Base-by-base conservation (phyloP, 2,113 vertebrate genomes). In the Mirza zaza region DNA sequence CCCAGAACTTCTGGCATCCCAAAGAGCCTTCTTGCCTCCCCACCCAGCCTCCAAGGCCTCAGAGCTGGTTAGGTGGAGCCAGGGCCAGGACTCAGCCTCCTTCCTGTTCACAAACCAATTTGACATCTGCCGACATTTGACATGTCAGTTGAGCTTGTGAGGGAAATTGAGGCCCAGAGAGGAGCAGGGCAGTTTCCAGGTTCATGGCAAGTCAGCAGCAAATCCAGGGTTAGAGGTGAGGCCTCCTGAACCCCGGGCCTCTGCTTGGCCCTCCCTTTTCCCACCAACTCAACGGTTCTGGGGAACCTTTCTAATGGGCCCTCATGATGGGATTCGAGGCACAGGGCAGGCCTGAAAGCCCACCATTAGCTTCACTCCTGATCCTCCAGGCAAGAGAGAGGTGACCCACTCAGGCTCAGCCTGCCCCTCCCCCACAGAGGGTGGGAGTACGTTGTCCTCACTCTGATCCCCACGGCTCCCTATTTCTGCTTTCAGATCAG, bases 161-260 rank as follows among this genome's bases (percentile, higher is more conserved):
- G 57, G 91, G 81, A 91, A 83, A 86, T 32, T 71, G 50, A 79
- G 63, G 59, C 27, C 59, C 67, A 76, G 71, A 83, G 83, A 77
- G 27, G 59, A 59, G 21, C 50, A 61, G 0, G 36, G 59, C 20
- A 18, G 6, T 59, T 86, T 91, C 21, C 45, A 36, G 83, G 48
- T 87, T 67, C 21, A 9, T 3, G 2, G 83, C 36, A 36, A 82
- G 70, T 93, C 68, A 52, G 80, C 34, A 1, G 11, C 11, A 65
- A 48, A 87, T 12, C 36, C 32, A 14, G 17, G n/a, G 70, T 87
- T n/a, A 80, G 70, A 71, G 32, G 39, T 0, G 14, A 61, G 65
- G n/a, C 21, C 52, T 39, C 83, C 79, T 17, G 39, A 18, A 45
- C 29, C 45, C 75, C 0, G 0, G 27, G 9, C 32, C 79, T 71